Conservation (phyloP, 2,113 vertebrate species). For the Oreochromis aureus region DNA sequence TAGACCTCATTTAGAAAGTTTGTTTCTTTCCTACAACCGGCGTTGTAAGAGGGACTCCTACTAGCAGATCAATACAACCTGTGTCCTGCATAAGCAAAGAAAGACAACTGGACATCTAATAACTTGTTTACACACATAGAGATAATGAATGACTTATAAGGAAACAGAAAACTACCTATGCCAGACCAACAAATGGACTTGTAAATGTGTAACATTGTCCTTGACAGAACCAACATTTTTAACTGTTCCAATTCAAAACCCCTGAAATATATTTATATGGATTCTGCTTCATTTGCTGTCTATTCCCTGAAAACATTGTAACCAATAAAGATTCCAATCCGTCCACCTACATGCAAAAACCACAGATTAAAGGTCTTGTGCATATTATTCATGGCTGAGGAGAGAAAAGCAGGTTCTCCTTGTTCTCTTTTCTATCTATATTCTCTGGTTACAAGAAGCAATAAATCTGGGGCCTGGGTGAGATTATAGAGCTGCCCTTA, state of each 20-base stretch:
- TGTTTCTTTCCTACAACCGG: not conserved
- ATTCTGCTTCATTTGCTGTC: not conserved
- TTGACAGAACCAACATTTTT: not conserved
- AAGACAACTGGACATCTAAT: not conserved
- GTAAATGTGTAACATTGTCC: not conserved
- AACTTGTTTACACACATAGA: not conserved
- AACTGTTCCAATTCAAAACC: not conserved
- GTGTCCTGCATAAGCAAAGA: not conserved
- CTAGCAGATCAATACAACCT: not conserved
- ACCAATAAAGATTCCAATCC: conserved; percentile 7
- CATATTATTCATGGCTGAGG: conserved; percentile 9
- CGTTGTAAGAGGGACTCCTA: not conserved
- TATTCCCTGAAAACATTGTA: not conserved
- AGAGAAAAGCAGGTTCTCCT: not conserved
- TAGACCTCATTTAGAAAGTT: not conserved
- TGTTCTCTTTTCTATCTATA: conserved; percentile 4
- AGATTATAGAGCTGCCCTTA: conserved; percentile 46
- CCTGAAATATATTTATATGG: not conserved
- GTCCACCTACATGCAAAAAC: not conserved
- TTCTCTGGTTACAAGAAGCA: conserved; percentile 22
- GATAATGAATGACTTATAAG: not conserved
- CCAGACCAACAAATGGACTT: not conserved
- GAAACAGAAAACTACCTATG: not conserved
- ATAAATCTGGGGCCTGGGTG: conserved; percentile 30
- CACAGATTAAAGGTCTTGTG: conserved; percentile 15